These are phyloP conservation scores for Phainopepla nitens DNA, from an alignment of 2,113 vertebrate species.

Conservation along the genomic window DNA sequence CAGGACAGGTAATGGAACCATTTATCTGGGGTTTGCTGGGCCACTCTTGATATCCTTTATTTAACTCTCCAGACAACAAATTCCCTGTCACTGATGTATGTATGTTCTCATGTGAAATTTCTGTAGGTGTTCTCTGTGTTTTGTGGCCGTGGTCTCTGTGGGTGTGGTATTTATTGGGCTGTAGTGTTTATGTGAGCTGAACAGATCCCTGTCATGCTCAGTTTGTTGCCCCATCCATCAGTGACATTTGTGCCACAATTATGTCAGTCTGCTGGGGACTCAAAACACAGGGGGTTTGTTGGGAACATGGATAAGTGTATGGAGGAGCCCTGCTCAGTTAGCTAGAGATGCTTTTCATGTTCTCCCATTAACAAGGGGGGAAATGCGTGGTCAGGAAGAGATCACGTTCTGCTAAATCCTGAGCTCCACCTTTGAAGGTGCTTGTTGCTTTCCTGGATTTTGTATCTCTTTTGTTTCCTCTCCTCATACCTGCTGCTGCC, in stretches of 20 bases:
- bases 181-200: background rate
- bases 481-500: background rate
- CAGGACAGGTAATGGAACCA: constrained; percentile 74
- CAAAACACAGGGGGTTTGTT: background rate
- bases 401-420: background rate
- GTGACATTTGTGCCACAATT: background rate
- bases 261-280: background rate
- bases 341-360: background rate
- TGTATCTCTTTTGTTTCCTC: background rate
- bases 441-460: background rate
- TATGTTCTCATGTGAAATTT: background rate
- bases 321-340: background rate
- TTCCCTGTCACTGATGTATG: background rate
- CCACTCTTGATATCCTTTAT: background rate
- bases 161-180: background rate
- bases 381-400: background rate
- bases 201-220: background rate
- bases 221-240: background rate
- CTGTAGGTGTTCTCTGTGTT: background rate
- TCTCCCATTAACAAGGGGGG: background rate
- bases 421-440: background rate
- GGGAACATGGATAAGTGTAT: background rate
- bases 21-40: background rate
- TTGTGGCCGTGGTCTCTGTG: background rate
- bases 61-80: background rate